A percentile compares a stretch with the other conserved stretches of the same genome.
Evolutionary conservation across 2,113 vertebrate genomes (phyloP).

Genomic region (Sinosuthora webbiana): DNA sequence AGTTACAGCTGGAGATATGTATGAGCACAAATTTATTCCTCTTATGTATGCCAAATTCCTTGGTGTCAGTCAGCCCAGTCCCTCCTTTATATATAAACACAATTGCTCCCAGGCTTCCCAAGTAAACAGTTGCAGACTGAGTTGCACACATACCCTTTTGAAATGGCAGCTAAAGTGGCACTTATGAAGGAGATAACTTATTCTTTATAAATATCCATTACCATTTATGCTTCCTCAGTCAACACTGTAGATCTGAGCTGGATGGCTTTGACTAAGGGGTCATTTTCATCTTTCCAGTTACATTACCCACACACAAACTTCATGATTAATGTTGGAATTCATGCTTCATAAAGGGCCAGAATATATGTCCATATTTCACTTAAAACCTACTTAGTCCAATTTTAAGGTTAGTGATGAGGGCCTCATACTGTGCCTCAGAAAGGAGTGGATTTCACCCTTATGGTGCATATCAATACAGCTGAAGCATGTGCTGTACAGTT

Average conservation of each 20-base stretch:
- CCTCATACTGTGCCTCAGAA: not conserved
- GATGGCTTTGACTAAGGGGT: not conserved
- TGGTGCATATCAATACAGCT: not conserved
- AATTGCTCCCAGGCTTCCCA: constrained; percentile 1
- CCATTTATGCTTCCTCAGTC: not conserved
- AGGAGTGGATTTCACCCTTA: not conserved
- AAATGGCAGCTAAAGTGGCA: not conserved
- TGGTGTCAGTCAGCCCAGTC: constrained; percentile 7
- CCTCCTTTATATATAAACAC: not conserved
- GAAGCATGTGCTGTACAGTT: not conserved
- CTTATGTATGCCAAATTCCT: not conserved
- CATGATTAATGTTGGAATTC: not conserved
- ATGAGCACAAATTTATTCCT: constrained; percentile 18
- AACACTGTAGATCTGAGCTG: not conserved
- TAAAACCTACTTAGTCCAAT: not conserved
- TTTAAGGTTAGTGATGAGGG: not conserved
- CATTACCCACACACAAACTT: not conserved
- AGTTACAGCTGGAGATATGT: not conserved
- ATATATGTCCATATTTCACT: not conserved
- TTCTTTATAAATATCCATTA: not conserved
- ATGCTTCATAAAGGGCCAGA: not conserved
- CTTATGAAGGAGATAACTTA: not conserved
- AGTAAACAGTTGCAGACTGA: not conserved
- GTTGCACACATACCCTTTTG: not conserved
- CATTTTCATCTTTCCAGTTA: not conserved